Conservation (phyloP, 2,888 invertebrate genomes). For the Neria commutata region DNA sequence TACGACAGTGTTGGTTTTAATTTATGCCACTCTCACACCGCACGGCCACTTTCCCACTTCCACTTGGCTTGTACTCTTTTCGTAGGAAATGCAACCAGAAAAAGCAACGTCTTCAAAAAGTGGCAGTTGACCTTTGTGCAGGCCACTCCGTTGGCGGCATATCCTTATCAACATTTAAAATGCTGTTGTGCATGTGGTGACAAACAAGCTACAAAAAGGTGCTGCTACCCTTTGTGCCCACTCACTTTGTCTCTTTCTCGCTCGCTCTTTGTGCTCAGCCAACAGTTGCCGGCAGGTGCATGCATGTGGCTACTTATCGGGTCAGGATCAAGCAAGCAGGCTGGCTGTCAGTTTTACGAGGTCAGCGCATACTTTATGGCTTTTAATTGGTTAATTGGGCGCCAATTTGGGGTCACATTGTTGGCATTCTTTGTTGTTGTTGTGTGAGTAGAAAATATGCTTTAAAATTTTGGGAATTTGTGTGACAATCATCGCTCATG, state of each 20-base stretch:
- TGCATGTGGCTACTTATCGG: conserved; percentile 35
- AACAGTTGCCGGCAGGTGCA: background rate
- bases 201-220: background rate
- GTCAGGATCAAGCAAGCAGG: background rate
- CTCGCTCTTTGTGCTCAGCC: background rate
- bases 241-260: background rate
- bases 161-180: background rate
- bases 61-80: background rate
- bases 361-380: conserved; percentile 20
- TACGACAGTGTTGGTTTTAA: no score
- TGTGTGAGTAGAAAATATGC: no score
- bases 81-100: background rate
- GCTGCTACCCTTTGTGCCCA: no score
- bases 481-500: no score
- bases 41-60: conserved; percentile 33
- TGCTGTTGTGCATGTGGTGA: background rate
- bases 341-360: background rate
- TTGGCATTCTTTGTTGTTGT: background rate
- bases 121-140: background rate
- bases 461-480: no score
- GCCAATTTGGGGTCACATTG: conserved; percentile 24
- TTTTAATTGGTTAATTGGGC: conserved; percentile 50
- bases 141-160: no score
- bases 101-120: background rate
- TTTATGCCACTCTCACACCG: conserved; percentile 38